Percentiles rank a stretch among this genome's conserved stretches.
These are phyloP conservation scores for Metallyticus violacea DNA, from an alignment of 2,888 invertebrate genomes.

Conservation along the genomic window DNA sequence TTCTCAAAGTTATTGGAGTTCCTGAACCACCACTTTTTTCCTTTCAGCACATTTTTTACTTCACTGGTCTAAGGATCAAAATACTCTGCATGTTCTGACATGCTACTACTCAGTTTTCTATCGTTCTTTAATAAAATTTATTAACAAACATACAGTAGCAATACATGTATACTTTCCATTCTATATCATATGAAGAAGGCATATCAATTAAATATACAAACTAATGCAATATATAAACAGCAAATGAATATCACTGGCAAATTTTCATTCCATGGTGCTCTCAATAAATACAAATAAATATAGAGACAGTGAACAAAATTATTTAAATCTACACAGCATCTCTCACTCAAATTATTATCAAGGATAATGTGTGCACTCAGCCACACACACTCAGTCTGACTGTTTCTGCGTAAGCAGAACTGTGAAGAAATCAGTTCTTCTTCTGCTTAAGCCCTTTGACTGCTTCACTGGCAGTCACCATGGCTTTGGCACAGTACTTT, in stretches of 20 bases:
- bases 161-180: neutral
- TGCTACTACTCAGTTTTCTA: neutral
- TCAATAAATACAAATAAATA: neutral
- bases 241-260: neutral
- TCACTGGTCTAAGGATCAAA: neutral
- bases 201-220: neutral
- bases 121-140: neutral
- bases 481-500: constrained; percentile 29
- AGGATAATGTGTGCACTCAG: neutral
- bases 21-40: too few species aligned
- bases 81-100: neutral
- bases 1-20: neutral
- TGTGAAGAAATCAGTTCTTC: constrained; percentile 1
- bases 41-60: neutral
- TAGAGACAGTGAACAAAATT: neutral
- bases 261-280: neutral
- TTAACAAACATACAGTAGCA: neutral
- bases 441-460: constrained; percentile 20
- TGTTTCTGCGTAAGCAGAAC: neutral
- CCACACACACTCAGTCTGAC: neutral
- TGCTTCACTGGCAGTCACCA: neutral
- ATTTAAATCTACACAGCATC: neutral
- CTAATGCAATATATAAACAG: neutral
- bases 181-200: neutral
- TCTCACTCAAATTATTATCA: neutral